Evolutionary conservation across 2,797 vertebrate genomes (phyloP).

Genomic region (Sitta carolinensis): DNA sequence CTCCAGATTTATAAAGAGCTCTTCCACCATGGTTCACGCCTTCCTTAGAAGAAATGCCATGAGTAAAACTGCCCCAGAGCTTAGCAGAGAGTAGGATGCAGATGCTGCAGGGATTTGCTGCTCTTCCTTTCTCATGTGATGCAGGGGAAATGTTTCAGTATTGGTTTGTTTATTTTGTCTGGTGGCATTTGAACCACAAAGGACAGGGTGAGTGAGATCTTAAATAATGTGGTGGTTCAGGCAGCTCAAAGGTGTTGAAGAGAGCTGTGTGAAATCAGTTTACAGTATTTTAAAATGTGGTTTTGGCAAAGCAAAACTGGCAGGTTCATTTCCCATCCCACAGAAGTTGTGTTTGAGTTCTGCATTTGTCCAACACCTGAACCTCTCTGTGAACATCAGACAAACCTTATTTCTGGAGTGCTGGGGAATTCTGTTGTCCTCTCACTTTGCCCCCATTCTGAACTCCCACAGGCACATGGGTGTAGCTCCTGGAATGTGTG

Average conservation of each 20-base stretch:
- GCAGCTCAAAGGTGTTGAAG: neutral
- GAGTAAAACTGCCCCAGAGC: neutral
- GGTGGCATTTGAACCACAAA: neutral
- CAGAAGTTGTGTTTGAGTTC: neutral
- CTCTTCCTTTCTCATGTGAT: neutral
- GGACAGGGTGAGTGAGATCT: neutral
- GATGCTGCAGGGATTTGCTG: neutral
- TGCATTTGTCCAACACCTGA: neutral
- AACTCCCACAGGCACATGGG: rapidly evolving
- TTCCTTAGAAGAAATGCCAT: neutral
- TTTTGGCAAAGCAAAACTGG: neutral
- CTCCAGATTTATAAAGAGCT: neutral
- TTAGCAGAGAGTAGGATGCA: neutral
- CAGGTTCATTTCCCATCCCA: neutral
- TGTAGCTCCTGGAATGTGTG: neutral
- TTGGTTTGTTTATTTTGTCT: conserved; percentile 18
- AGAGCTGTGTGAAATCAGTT: neutral
- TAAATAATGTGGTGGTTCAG: neutral
- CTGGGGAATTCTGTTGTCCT: neutral
- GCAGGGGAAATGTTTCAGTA: neutral
- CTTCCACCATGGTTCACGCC: neutral
- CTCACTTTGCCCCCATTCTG: rapidly evolving
- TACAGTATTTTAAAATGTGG: neutral
- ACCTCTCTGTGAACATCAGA: neutral
- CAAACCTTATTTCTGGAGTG: neutral